A percentile compares a stretch with the other conserved stretches of the same genome.
phyloP scores from a whole-genome alignment of 2,797 vertebrate genomes.

The Poeciliopsis paucimaculata region DNA sequence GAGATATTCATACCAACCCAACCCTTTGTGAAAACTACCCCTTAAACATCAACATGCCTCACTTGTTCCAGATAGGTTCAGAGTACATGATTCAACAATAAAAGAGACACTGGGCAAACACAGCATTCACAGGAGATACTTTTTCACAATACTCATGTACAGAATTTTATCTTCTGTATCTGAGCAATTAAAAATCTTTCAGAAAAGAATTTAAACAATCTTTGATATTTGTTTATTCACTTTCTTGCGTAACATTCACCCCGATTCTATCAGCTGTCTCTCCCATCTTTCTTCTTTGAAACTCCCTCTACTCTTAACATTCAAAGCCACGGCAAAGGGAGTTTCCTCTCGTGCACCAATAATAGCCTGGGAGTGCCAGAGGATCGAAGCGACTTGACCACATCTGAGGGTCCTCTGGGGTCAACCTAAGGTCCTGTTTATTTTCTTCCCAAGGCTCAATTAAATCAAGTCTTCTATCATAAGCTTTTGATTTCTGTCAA shows the following conservation, averaged over 20 bases:
- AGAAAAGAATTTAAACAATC: background rate
- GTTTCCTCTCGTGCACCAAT: conserved; percentile 41
- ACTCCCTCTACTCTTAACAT: conserved; percentile 12
- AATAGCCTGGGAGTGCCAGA: conserved; percentile 32
- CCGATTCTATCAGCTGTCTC: conserved; percentile 17
- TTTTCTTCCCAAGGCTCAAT: conserved; percentile 31
- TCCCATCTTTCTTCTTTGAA: background rate
- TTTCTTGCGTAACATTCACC: conserved; percentile 19
- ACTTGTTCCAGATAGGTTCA: background rate
- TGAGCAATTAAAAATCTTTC: background rate
- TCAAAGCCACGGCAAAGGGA: conserved; percentile 25
- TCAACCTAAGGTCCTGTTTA: conserved; percentile 41
- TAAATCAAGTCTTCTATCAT: conserved; percentile 22
- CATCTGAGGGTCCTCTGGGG: conserved; percentile 53
- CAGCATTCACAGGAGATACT: background rate
- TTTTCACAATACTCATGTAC: background rate
- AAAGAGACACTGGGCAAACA: background rate
- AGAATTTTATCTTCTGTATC: background rate
- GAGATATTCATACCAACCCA: background rate
- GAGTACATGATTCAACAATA: background rate
- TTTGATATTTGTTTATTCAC: background rate
- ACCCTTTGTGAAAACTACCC: background rate
- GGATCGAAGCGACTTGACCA: conserved; percentile 19
- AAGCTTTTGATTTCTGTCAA: conserved; percentile 42
- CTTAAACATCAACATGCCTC: background rate